Evolutionary conservation across 2,797 vertebrate genomes (phyloP).

Genomic region (Phoxinus dragarum): DNA sequence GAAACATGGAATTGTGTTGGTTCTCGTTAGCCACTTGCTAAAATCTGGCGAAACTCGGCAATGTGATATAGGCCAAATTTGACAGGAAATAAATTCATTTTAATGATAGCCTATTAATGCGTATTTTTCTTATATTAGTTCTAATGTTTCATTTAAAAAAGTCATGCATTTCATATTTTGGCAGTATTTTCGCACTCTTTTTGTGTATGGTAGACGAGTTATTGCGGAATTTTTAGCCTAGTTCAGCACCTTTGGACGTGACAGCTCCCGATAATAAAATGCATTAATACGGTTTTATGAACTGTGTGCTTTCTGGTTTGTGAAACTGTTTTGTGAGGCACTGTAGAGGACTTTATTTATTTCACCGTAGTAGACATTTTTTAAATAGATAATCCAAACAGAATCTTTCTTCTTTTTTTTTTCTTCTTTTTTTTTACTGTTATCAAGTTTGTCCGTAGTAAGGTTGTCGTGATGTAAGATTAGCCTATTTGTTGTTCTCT

Average conservation of each 20-base stretch:
- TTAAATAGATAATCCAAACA: background rate
- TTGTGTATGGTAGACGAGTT: background rate
- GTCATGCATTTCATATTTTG: background rate
- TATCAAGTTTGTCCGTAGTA: background rate
- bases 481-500: background rate
- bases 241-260: background rate
- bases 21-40: background rate
- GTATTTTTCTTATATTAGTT: background rate
- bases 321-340: background rate
- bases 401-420: background rate
- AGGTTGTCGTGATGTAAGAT: background rate
- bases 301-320: background rate
- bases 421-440: no score
- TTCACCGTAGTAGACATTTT: background rate
- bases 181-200: background rate
- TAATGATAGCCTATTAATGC: background rate
- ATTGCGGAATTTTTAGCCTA: background rate
- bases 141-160: background rate
- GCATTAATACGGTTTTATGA: background rate
- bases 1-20: background rate
- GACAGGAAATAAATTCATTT: background rate
- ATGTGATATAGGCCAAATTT: background rate
- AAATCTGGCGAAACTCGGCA: background rate
- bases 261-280: background rate
- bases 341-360: background rate